These are phyloP conservation scores for Rhagonycha fulva DNA, from an alignment of 2,888 invertebrate species.

Conservation along the genomic window DNA sequence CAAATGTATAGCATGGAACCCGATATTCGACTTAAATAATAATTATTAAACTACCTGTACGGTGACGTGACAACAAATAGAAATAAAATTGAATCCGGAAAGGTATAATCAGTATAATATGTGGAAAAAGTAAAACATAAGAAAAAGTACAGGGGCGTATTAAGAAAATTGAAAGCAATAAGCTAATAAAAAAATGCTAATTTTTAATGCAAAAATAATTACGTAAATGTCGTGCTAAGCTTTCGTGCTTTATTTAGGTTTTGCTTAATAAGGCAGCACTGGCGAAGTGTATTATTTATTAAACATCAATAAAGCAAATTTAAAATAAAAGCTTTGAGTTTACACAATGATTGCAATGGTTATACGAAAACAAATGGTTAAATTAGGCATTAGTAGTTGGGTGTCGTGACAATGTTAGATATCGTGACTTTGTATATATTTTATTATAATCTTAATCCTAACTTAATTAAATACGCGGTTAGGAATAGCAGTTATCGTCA, in stretches of 20 bases:
- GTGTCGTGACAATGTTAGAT: conserved; percentile 44
- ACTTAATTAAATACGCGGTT: conserved; percentile 54
- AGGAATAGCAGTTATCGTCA: conserved; percentile 41
- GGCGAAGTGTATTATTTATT: not conserved
- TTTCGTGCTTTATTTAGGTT: not conserved
- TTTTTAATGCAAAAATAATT: not conserved
- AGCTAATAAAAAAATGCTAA: not conserved
- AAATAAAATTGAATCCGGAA: not conserved
- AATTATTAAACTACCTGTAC: too few relatives aligned
- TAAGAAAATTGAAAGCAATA: not conserved
- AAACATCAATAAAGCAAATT: conserved; percentile 25
- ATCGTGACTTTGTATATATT: conserved; percentile 48
- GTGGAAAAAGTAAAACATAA: not conserved
- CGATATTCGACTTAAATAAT: too few relatives aligned
- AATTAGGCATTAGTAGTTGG: conserved; percentile 33
- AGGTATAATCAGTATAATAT: not conserved
- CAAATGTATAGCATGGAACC: too few relatives aligned
- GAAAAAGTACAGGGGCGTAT: not conserved
- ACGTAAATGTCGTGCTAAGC: not conserved
- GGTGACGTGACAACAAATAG: too few relatives aligned
- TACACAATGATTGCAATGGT: conserved; percentile 26
- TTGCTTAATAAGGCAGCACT: not conserved
- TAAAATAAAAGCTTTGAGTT: conserved; percentile 23
- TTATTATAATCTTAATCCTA: conserved; percentile 54
- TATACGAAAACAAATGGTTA: conserved; percentile 32